Percentiles rank a stretch among this genome's conserved stretches.
phyloP scores from a whole-genome alignment of 2,888 invertebrate species.

The Fragum whitleyi region DNA sequence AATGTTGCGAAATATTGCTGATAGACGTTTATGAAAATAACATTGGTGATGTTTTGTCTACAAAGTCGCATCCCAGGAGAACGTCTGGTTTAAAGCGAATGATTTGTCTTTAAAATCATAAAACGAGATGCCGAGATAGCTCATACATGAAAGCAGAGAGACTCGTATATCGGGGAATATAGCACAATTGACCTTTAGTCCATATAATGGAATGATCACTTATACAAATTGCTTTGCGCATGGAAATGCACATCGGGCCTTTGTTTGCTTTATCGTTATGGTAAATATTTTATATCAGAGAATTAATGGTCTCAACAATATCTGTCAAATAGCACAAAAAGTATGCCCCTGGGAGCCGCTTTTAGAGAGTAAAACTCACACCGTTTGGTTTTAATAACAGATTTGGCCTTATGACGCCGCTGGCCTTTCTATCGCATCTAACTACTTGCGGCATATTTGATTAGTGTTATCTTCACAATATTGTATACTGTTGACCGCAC shows the following conservation, averaged over 20 bases:
- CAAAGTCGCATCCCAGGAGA: neutral
- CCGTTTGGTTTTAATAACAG: slow-evolving; percentile 18
- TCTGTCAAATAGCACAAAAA: slow-evolving; percentile 29
- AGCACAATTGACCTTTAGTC: slow-evolving; percentile 12
- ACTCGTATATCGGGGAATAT: neutral
- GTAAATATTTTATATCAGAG: slow-evolving; percentile 56
- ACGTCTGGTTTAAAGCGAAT: neutral
- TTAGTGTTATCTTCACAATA: no score
- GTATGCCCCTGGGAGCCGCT: slow-evolving; percentile 7
- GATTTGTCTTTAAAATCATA: slow-evolving; percentile 25
- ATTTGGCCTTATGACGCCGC: slow-evolving; percentile 20
- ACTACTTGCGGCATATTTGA: neutral
- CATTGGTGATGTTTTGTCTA: neutral
- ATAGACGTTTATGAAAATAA: neutral
- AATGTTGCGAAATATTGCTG: no score
- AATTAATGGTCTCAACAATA: slow-evolving; percentile 43
- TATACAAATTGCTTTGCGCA: slow-evolving; percentile 60
- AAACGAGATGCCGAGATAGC: slow-evolving; percentile 21
- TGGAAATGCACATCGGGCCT: slow-evolving; percentile 55
- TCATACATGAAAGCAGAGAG: neutral
- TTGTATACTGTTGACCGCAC: no score
- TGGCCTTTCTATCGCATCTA: slow-evolving; percentile 2
- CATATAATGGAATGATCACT: slow-evolving; percentile 54
- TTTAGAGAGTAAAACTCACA: no score
- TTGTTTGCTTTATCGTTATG: slow-evolving; percentile 48